Percentiles rank a stretch among this genome's conserved stretches.
Conservation (phyloP, 2,888 invertebrate genomes). For the Apamea monoglypha region DNA sequence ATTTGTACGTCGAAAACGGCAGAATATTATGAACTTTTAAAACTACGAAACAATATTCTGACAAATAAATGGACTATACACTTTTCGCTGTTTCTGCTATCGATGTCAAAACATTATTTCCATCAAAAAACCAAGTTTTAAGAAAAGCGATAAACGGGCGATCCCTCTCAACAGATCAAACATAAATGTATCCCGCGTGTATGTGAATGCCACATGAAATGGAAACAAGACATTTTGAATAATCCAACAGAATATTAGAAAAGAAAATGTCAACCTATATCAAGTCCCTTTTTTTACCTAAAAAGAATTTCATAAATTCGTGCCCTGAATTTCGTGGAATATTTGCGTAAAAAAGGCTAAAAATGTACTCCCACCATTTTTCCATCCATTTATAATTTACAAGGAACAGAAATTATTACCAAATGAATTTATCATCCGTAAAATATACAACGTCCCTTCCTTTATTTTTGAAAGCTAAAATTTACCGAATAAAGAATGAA, state of each 20-base stretch:
- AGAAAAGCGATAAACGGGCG: not conserved
- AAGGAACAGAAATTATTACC: constrained; percentile 4
- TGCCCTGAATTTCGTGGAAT: not conserved
- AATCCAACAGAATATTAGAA: constrained; percentile 31
- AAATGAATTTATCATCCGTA: constrained; percentile 15
- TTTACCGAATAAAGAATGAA: not conserved
- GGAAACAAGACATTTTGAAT: constrained; percentile 25
- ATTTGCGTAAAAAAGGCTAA: constrained; percentile 26
- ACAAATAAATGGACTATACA: too few relatives aligned
- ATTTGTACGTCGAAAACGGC: too few relatives aligned
- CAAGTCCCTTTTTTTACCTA: constrained; percentile 11
- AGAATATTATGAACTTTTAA: too few relatives aligned
- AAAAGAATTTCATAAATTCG: constrained; percentile 24
- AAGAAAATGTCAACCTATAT: constrained; percentile 45
- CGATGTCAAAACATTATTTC: constrained; percentile 7
- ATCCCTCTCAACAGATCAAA: constrained; percentile 1
- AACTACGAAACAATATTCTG: too few relatives aligned
- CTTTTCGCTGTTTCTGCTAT: not conserved
- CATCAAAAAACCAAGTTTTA: not conserved
- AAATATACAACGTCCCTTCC: constrained; percentile 2
- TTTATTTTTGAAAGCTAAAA: not conserved
- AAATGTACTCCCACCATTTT: not conserved
- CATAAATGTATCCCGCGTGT: constrained; percentile 13
- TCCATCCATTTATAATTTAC: constrained; percentile 23
- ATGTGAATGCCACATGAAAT: constrained; percentile 25